Evolutionary conservation across 2,113 vertebrate species (phyloP).

Genomic region (Aptenodytes forsteri): DNA sequence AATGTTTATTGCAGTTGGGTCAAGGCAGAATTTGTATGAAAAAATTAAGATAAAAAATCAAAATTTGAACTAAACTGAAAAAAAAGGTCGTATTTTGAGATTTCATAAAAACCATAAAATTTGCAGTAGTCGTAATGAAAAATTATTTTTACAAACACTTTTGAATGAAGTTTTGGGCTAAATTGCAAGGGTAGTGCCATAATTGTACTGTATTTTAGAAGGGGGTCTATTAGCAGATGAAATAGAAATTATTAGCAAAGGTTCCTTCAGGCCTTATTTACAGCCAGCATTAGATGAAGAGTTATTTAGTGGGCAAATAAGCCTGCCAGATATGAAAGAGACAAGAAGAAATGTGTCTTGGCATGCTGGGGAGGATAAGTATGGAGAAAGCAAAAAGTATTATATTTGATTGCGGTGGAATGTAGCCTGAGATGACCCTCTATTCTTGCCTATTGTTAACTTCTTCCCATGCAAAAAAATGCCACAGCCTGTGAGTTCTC

Average conservation of each 20-base stretch:
- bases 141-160: neutral
- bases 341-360: constrained; percentile 41
- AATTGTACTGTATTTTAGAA: neutral
- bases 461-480: neutral
- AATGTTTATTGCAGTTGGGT: neutral
- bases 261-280: constrained; percentile 4
- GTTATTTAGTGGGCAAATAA: constrained; percentile 32
- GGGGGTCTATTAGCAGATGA: neutral
- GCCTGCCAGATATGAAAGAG: constrained; percentile 28
- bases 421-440: constrained; percentile 48
- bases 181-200: neutral
- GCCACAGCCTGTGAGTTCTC: neutral
- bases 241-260: constrained; percentile 1
- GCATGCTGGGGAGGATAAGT: neutral
- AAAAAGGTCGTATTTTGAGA: neutral
- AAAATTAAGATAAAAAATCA: neutral
- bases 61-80: neutral
- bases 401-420: constrained; percentile 39
- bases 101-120: neutral
- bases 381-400: constrained; percentile 30
- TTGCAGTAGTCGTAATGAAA: neutral
- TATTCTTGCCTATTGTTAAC: constrained; percentile 13
- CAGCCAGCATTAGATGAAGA: neutral
- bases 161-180: neutral
- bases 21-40: neutral